These are phyloP conservation scores for Protobothrops mucrosquamatus DNA, from an alignment of 2,113 vertebrate species.

Conservation along the genomic window DNA sequence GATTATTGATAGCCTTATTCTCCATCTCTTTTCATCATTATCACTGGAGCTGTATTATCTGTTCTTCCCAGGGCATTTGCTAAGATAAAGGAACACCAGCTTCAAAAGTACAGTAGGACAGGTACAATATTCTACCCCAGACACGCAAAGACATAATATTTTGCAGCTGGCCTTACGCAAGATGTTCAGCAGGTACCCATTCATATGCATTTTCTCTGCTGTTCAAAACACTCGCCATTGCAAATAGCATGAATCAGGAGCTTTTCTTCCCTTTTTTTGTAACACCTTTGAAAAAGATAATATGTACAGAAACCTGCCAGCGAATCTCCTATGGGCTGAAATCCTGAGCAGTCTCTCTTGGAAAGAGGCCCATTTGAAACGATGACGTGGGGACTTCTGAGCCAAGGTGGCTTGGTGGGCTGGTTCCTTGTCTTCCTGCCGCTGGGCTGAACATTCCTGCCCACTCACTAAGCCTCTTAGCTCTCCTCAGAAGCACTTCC, in stretches of 20 bases:
- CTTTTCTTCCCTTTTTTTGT: neutral
- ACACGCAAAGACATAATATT: neutral
- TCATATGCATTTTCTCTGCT: neutral
- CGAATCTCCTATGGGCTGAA: neutral
- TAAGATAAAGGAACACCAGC: too few species aligned
- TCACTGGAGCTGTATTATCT: neutral
- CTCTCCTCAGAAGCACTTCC: neutral
- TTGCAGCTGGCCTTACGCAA: neutral
- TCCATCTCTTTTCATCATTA: neutral
- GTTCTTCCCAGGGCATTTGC: neutral
- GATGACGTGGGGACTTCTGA: neutral
- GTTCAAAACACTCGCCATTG: neutral
- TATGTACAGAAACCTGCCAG: neutral
- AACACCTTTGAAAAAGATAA: neutral
- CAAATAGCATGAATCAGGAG: neutral
- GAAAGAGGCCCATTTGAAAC: neutral
- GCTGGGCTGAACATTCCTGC: neutral
- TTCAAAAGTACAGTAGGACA: neutral
- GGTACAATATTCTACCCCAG: neutral
- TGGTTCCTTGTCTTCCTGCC: neutral
- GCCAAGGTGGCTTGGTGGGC: neutral
- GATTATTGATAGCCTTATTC: neutral
- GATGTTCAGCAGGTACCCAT: neutral
- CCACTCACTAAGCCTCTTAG: neutral
- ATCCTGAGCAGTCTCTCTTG: neutral